These are phyloP conservation scores for Tiphia femorata DNA, from an alignment of 2,888 invertebrate species.

Conservation along the genomic window DNA sequence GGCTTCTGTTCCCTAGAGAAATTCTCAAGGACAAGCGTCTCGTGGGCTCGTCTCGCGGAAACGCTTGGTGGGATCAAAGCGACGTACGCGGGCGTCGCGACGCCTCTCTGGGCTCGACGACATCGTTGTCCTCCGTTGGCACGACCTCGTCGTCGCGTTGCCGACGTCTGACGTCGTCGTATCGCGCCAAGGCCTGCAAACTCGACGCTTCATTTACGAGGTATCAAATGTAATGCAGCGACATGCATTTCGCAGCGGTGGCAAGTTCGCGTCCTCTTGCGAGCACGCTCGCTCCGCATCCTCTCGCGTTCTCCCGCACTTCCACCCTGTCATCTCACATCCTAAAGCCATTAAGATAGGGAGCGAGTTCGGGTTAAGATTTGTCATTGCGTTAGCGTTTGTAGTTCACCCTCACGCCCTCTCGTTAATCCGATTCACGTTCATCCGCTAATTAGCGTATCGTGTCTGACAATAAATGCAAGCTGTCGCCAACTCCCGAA, in stretches of 20 bases:
- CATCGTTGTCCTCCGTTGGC: too few species aligned
- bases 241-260: too few species aligned
- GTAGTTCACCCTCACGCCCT: neutral
- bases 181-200: neutral
- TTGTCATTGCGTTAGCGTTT: slow-evolving; percentile 29
- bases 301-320: too few species aligned
- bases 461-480: slow-evolving; percentile 19
- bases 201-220: neutral
- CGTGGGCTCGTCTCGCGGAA: too few species aligned
- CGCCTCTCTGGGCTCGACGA: too few species aligned
- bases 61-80: too few species aligned
- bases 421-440: slow-evolving; percentile 41
- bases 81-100: too few species aligned
- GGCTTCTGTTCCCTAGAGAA: too few species aligned
- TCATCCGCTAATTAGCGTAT: slow-evolving; percentile 41
- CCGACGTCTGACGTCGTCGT: too few species aligned
- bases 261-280: neutral
- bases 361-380: slow-evolving; percentile 44
- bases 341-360: slow-evolving; percentile 45
- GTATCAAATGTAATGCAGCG: neutral
- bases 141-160: too few species aligned
- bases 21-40: too few species aligned
- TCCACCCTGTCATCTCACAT: slow-evolving; percentile 39
- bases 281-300: neutral
- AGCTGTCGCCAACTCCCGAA: neutral